Evolutionary conservation across 1,140 invertebrate genomes (phyloP).

Genomic region (Protaetia brevitarsis): DNA sequence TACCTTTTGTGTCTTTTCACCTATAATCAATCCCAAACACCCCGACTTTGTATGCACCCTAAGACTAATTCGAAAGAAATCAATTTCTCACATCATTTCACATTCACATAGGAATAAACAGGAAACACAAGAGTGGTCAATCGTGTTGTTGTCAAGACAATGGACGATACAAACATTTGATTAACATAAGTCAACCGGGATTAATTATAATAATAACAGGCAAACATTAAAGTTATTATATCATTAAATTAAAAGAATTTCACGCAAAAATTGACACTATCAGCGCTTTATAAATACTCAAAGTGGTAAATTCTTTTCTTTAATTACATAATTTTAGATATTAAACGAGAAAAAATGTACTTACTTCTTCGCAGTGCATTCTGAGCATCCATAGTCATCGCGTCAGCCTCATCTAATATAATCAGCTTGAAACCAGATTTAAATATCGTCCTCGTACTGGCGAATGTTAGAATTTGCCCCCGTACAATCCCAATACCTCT

Average conservation of each 20-base stretch:
- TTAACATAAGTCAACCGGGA: neutral
- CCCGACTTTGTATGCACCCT: neutral
- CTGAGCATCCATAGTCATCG: constrained; percentile 99
- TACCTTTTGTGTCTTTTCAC: neutral
- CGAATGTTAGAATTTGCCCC: constrained; percentile 96
- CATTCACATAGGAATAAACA: neutral
- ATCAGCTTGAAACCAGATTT: constrained; percentile 93
- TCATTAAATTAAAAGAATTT: too few relatives aligned
- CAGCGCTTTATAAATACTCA: too few relatives aligned
- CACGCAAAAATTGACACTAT: too few relatives aligned
- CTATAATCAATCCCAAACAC: neutral
- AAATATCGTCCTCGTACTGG: constrained; percentile 90
- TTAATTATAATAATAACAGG: too few relatives aligned
- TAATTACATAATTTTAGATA: neutral
- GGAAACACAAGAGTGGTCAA: neutral
- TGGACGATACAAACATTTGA: neutral
- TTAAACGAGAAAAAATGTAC: constrained; percentile 35
- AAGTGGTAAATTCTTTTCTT: neutral
- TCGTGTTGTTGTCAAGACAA: neutral
- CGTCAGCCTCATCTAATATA: constrained; percentile 99
- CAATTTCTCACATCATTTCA: neutral
- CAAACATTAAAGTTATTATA: too few relatives aligned
- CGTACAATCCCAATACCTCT: constrained; percentile 96
- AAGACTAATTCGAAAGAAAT: neutral
- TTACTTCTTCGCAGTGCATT: constrained; percentile 95